Evolutionary conservation across 2,888 invertebrate genomes (phyloP).

Genomic region (Parnassius orleans): DNA sequence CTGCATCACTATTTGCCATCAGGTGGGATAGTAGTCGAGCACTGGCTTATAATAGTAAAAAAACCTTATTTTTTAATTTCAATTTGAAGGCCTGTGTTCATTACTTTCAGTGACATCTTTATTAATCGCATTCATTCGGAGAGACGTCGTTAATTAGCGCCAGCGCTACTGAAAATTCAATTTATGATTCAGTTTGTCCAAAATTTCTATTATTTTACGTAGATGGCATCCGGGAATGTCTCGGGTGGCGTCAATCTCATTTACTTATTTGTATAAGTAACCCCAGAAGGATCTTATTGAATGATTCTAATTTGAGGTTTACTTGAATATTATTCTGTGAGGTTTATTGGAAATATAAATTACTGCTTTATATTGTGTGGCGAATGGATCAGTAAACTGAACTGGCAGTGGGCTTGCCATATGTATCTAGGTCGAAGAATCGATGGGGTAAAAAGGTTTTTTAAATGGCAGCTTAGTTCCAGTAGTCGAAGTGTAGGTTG

Average conservation of each 20-base stretch:
- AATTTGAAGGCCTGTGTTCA: conserved; percentile 1
- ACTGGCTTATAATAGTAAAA: too few species aligned
- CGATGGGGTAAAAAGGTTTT: too few species aligned
- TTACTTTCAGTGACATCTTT: conserved; percentile 8
- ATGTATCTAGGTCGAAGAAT: too few species aligned
- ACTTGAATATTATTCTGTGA: not conserved
- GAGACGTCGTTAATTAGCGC: conserved; percentile 14
- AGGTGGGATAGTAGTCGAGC: too few species aligned
- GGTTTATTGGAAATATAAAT: not conserved
- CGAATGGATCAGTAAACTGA: too few species aligned
- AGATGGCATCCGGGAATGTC: conserved; percentile 2
- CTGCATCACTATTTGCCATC: too few species aligned
- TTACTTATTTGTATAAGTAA: not conserved
- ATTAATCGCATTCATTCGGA: conserved; percentile 13
- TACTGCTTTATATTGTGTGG: too few species aligned
- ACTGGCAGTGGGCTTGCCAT: too few species aligned
- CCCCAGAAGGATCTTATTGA: not conserved
- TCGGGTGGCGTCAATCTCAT: not conserved
- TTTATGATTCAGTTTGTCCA: conserved; percentile 18
- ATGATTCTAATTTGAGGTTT: not conserved
- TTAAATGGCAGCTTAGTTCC: too few species aligned
- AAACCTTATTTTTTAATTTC: not conserved
- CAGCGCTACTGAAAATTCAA: conserved; percentile 12
- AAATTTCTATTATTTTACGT: conserved; percentile 3
- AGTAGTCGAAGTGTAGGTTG: too few species aligned